Evolutionary conservation across 2,113 vertebrate genomes (phyloP), one percentile per base, ranked within the genome.

Genomic region (Phasianus colchicus): DNA sequence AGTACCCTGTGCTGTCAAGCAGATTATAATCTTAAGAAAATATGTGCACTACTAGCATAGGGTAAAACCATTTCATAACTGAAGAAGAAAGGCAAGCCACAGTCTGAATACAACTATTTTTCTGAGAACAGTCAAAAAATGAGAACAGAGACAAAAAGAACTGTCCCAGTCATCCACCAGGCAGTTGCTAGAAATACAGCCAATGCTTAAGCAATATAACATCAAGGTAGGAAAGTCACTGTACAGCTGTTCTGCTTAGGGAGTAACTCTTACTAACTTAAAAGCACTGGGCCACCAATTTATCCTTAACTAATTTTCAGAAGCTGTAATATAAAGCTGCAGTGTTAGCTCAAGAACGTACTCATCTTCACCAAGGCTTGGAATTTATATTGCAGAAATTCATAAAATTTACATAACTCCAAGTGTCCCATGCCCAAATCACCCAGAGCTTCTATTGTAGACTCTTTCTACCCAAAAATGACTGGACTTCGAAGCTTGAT

Each of bases 251-350:
- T 95, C 82, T 74, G 79, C 81, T 95, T 76, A 93, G 36, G 47
- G 63, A 89, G 61, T 82, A 93, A 86, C 72, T 93, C 58, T 89
- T 92, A 89, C 66, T 86, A 92, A 79, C 67, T 94, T 88, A 92
- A 69, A 96, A 94, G 83, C 72, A 0, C 3, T 70, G 75, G 83
- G 61, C 42, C 82, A 89, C 58, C 61, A 91, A 82, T 25, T 94
- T 81, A 47, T 90, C 66, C 71, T 70, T 93, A 86, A 71, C 54
- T 84, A 86, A 42, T 88, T 93, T 87, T 88, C 91, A 94, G 88
- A 96, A 96, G 74, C 86, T 95, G 88, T 93, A 93, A 84, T 84
- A 86, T 42, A 88, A 80, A 95, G 92, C 86, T 94, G 90, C 86
- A 90, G 67, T 71, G 38, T 50, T 79, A 90, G 52, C 72, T 70